phyloP scores from a whole-genome alignment of 2,113 vertebrate species.

The Stigmatopora argus region DNA sequence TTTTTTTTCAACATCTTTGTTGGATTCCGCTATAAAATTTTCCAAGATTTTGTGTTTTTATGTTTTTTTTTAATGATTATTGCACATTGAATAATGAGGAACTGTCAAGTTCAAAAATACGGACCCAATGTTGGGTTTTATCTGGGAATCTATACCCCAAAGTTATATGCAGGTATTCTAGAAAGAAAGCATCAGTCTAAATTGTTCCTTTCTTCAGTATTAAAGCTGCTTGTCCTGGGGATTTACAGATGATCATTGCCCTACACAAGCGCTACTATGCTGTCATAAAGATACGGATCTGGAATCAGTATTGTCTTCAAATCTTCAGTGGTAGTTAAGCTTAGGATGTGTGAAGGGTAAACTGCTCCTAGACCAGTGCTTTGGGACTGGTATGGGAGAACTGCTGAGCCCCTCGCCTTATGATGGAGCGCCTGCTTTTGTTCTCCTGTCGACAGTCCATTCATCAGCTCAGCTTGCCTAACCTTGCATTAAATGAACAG shows the following conservation, averaged over 20 bases:
- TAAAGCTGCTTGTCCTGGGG: slow-evolving; percentile 12
- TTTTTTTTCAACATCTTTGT: too few relatives aligned
- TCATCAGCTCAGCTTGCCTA: slow-evolving; percentile 82
- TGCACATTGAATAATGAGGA: too few relatives aligned
- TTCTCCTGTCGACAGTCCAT: slow-evolving; percentile 78
- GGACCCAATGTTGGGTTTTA: too few relatives aligned
- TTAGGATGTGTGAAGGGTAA: slow-evolving; percentile 57
- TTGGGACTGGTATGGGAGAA: slow-evolving; percentile 34
- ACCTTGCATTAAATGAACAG: slow-evolving; percentile 88
- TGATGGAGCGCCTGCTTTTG: slow-evolving; percentile 80
- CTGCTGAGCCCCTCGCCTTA: slow-evolving; percentile 45
- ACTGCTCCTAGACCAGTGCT: slow-evolving; percentile 55
- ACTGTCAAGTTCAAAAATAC: too few relatives aligned
- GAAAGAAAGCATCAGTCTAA: not conserved
- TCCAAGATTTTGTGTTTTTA: not conserved
- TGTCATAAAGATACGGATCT: slow-evolving; percentile 46
- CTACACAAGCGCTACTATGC: slow-evolving; percentile 14
- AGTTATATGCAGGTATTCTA: slow-evolving; percentile 13
- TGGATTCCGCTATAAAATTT: too few relatives aligned
- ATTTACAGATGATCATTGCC: slow-evolving; percentile 38
- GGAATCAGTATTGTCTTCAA: slow-evolving; percentile 34
- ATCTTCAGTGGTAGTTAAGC: slow-evolving; percentile 37
- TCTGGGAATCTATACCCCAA: not conserved
- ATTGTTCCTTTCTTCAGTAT: slow-evolving; percentile 2
- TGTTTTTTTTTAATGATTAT: slow-evolving; percentile 53